Base-by-base conservation (phyloP, 2,797 vertebrate species). In the Oreortyx pictus region DNA sequence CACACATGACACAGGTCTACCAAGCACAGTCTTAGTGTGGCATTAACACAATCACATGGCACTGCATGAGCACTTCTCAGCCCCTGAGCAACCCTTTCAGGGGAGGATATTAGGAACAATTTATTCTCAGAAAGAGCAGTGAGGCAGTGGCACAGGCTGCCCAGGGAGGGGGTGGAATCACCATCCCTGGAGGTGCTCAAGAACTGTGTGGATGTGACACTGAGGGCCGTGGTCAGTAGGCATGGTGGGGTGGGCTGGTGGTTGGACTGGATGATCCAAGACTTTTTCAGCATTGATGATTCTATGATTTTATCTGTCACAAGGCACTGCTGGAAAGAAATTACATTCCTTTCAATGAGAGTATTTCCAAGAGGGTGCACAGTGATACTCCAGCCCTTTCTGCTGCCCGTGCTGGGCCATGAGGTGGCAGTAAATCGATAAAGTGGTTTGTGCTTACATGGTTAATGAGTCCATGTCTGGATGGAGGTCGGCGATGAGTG, bases 301-400 rank as follows among this genome's bases (percentile, higher is more conserved):
- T 52, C 49, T 52, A 52, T 10, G 50, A 10, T 52, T 31, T 17
- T 29, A 29, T 76, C 16, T 19, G 50, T 16, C 19, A 27, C 9
- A 56, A 70, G 43, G 11, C 61, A 75, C 0, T 0, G 14, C 16
- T 52, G 74, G 25, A 1, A 4, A 82, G 33, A 44, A 49, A 47
- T 27, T 4, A 47, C 3, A 10, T 52, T 71, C 4, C 15, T 80
- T 71, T 64, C 54, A 8, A 62, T 46, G n/a, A 57, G 7, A 24
- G 2, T 27, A 46, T 25, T 44, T 25, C 27, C 83, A 68, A 59
- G 9, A 46, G 11, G 57, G 13, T 18, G 74, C 3, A 8, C 43
- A 39, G 31, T 6, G 20, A 33, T 60, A 43, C 25, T 85, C 25
- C 59, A 92, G 41, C 12, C 22, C 25, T 24, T 83, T 77, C 35